These are phyloP conservation scores for Prunella strophiata DNA, from an alignment of 2,797 vertebrate genomes.

Conservation along the genomic window DNA sequence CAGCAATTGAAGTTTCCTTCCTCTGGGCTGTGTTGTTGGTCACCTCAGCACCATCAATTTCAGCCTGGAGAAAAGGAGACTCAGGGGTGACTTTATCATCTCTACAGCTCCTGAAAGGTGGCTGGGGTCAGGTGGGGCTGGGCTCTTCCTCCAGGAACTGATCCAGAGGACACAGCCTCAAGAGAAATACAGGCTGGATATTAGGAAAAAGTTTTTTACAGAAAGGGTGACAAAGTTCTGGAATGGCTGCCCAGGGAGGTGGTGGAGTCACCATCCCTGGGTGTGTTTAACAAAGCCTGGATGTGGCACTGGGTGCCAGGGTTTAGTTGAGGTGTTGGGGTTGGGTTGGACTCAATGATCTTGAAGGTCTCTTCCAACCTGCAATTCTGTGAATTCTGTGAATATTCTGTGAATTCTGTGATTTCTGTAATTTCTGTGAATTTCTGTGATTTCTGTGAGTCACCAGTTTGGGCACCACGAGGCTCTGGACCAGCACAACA, in stretches of 20 bases:
- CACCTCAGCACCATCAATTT: background rate
- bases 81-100: background rate
- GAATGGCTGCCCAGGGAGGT: background rate
- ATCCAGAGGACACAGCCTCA: background rate
- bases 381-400: background rate
- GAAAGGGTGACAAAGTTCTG: background rate
- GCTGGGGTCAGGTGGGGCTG: background rate
- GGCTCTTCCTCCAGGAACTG: background rate
- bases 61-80: background rate
- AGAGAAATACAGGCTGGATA: background rate
- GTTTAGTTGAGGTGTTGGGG: fast-evolving
- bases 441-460: background rate
- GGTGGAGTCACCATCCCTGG: background rate
- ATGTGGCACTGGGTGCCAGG: background rate
- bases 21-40: background rate
- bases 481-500: background rate
- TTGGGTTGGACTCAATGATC: background rate
- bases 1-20: background rate
- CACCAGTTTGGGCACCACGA: background rate
- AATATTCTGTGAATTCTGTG: background rate
- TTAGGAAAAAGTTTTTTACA: too few species aligned
- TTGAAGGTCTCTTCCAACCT: background rate
- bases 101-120: background rate
- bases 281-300: background rate
- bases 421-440: too few species aligned